Conservation (phyloP, 2,797 vertebrate species). For the Melanotaenia pygmaea region DNA sequence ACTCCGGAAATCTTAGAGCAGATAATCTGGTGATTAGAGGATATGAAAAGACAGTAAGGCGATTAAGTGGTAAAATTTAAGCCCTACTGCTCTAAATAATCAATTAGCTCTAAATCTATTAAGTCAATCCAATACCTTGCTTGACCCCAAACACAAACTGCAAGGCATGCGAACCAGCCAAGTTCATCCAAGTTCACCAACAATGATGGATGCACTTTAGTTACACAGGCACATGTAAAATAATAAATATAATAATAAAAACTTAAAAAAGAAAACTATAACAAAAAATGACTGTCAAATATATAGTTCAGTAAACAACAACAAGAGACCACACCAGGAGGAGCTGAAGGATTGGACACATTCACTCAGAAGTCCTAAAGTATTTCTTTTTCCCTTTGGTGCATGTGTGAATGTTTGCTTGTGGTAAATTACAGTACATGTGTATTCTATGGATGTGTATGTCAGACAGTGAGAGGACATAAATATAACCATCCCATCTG, state of each 20-base stretch:
- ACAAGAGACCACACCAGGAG: not conserved
- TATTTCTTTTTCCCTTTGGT: constrained; percentile 17
- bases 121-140: constrained; percentile 31
- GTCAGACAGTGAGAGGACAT: constrained; percentile 40
- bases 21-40: constrained; percentile 63
- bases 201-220: not conserved
- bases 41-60: constrained; percentile 33
- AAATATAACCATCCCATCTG: constrained; percentile 71
- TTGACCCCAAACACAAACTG: constrained; percentile 16
- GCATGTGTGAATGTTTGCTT: constrained; percentile 21
- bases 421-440: constrained; percentile 9
- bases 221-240: not conserved
- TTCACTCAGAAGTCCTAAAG: constrained; percentile 1
- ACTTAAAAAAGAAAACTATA: not conserved
- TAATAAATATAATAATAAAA: no score
- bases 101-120: constrained; percentile 61
- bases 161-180: not conserved
- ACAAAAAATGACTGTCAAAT: not conserved
- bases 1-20: constrained; percentile 38
- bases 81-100: constrained; percentile 44
- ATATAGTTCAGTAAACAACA: no score
- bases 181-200: not conserved
- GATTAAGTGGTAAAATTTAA: constrained; percentile 20
- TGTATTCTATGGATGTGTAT: constrained; percentile 22
- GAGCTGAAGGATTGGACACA: not conserved